phyloP scores from a whole-genome alignment of 1,140 invertebrate species.

The Trichonephila inaurata region DNA sequence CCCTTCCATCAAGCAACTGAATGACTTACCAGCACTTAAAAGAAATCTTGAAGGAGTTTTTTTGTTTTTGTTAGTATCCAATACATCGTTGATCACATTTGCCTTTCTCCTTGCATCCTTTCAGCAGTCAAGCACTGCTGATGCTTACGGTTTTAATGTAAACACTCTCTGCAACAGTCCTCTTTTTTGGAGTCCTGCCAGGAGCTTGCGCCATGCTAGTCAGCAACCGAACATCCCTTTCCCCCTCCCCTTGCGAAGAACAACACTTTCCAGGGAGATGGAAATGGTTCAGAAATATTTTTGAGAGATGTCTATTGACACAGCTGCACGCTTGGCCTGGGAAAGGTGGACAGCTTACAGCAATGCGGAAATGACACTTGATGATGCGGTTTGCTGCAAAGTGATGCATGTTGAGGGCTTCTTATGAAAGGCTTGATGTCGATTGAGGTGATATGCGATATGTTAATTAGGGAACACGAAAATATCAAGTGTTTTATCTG shows the following conservation, averaged over 20 bases:
- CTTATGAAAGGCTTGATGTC: background rate
- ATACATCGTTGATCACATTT: too few species aligned
- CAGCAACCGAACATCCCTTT: background rate
- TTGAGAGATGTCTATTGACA: background rate
- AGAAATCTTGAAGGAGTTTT: background rate
- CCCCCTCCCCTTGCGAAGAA: background rate
- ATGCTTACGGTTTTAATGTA: constrained; percentile 27
- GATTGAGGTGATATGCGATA: background rate
- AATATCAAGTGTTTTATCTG: too few species aligned
- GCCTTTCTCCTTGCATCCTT: too few species aligned
- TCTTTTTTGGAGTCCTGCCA: background rate
- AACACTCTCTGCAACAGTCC: constrained; percentile 12
- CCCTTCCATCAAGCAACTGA: too few species aligned
- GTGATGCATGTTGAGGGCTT: too few species aligned
- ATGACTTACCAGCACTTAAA: too few species aligned
- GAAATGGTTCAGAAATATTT: constrained; percentile 4
- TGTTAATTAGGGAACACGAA: too few species aligned
- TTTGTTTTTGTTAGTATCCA: background rate
- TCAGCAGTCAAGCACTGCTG: constrained; percentile 1
- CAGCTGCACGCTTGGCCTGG: background rate
- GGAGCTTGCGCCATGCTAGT: background rate
- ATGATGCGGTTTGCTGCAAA: background rate
- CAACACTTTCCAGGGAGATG: constrained; percentile 15
- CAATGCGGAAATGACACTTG: background rate
- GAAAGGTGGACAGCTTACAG: background rate